Evolutionary conservation across 2,888 invertebrate species (phyloP).

Genomic region (Noctua pronuba): DNA sequence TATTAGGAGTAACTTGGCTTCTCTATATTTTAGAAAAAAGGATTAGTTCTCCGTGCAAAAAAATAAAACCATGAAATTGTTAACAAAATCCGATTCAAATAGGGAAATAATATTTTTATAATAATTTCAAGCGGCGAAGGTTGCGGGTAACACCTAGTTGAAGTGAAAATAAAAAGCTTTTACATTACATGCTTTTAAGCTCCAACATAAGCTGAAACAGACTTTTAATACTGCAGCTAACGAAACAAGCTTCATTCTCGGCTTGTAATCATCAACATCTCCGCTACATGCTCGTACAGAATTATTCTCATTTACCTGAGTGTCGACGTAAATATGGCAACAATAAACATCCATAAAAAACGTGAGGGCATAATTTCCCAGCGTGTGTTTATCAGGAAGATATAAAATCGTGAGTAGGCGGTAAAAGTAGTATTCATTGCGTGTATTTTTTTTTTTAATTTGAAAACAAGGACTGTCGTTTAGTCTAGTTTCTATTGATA

Average conservation of each 20-base stretch:
- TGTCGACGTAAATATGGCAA: constrained; percentile 38
- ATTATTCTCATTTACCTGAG: constrained; percentile 37
- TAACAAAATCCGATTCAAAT: too few species aligned
- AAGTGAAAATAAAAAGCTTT: not conserved
- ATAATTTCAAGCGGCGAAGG: too few species aligned
- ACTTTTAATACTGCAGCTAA: not conserved
- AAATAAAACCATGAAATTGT: too few species aligned
- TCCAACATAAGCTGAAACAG: constrained; percentile 9
- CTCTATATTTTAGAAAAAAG: too few species aligned
- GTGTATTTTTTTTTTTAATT: not conserved
- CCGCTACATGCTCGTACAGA: constrained; percentile 20
- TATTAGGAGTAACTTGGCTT: too few species aligned
- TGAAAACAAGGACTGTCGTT: not conserved
- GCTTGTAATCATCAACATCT: constrained; percentile 27
- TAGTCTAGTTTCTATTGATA: not conserved
- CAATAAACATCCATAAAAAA: constrained; percentile 36
- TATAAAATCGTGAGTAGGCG: constrained; percentile 1
- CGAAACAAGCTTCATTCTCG: constrained; percentile 5
- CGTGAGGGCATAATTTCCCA: constrained; percentile 25
- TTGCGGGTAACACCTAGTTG: too few species aligned
- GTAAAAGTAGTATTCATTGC: not conserved
- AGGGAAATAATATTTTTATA: too few species aligned
- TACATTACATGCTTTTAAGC: not conserved
- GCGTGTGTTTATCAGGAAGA: constrained; percentile 8
- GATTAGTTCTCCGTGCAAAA: too few species aligned